These are phyloP conservation scores for Scolopax mira DNA, from an alignment of 2,113 vertebrate genomes.

Conservation along the genomic window DNA sequence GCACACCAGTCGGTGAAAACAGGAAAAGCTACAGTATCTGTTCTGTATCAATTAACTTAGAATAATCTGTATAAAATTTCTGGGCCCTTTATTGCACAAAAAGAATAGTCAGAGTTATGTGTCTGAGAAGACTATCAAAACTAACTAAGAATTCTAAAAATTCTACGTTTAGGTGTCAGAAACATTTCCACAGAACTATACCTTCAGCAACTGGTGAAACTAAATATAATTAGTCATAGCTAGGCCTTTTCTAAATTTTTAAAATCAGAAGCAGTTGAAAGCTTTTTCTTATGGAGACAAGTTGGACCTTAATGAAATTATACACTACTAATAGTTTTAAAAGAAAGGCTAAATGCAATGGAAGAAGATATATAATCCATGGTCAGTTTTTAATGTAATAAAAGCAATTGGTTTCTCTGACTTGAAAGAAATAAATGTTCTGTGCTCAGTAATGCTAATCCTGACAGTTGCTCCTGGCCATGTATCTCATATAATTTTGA, in stretches of 20 bases:
- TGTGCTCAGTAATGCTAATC: conserved; percentile 44
- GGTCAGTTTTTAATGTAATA: conserved; percentile 25
- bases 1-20: not conserved
- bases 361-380: not conserved
- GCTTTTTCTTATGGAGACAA: not conserved
- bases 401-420: conserved; percentile 32
- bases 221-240: not conserved
- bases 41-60: not conserved
- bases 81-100: not conserved
- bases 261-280: not conserved
- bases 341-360: conserved; percentile 8
- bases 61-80: not conserved
- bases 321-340: not conserved
- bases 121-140: not conserved
- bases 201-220: not conserved
- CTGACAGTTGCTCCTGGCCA: conserved; percentile 59
- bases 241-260: not conserved
- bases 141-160: not conserved
- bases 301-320: not conserved
- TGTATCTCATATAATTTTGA: conserved; percentile 59
- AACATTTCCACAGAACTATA: not conserved
- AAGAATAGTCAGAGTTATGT: not conserved
- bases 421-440: conserved; percentile 59
- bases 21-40: not conserved
- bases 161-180: not conserved